Base-by-base conservation (phyloP, 1,140 invertebrate genomes). In the Dolichoris vasculosae region DNA sequence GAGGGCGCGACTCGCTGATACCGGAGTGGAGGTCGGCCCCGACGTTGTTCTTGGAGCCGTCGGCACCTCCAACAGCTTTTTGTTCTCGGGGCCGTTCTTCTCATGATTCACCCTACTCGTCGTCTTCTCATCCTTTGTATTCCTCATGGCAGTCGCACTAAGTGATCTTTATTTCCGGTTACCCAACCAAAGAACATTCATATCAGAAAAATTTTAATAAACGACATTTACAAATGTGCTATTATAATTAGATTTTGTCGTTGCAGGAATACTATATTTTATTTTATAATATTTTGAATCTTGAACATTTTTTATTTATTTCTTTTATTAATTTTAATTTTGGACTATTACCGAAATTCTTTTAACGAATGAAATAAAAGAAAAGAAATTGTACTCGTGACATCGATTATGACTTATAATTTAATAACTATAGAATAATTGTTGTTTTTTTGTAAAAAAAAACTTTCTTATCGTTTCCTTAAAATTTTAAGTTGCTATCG, bases 71-170 rank as follows among this genome's bases (percentile, higher is more conserved):
- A 93, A 80, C 59, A 92, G 46, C 76, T 90, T 92, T 69, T 90
- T 87, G 40, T 84, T 91, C 81, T 92, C 92, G 40, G 92, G 91
- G 20, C 91, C 91, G 82, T 92, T 92, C 76, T 90, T 90, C 83
- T 92, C 91, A 79, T 89, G 87, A 76, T 88, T 90, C 77, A 87
- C 84, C 43, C 88, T 90, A 71, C 89, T 89, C 83, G 87, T 79
- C 64, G 89, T 89, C 77, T 88, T 91, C 67, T 87, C 88, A 73
- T 88, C 88, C 88, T 90, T 92, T 75, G 79, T 82, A 80, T 88
- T 89, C 71, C 64, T 90, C 83, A 86, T 88, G 76, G 84, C 51
- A 32, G 51, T 59, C 76, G 35, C 4, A 26, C 30, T 73, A 73
- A 59, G 23, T 59, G 23, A 73, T 73, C 69, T 73, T 40, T 43